These are phyloP conservation scores for Pandemis cinnamomeana DNA, from an alignment of 2,888 invertebrate species.

Conservation along the genomic window DNA sequence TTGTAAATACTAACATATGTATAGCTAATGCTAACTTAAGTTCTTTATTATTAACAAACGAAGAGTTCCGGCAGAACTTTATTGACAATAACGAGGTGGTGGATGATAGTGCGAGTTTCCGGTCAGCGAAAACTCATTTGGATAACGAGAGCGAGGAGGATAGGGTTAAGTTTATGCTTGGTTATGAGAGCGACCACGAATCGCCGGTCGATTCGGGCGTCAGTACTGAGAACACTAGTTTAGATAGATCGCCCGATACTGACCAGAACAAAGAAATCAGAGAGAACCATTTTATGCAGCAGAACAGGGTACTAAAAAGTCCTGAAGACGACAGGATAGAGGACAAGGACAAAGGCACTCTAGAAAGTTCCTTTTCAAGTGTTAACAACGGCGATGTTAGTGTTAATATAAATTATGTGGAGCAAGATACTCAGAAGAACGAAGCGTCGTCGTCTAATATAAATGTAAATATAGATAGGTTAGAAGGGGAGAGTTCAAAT, in stretches of 20 bases:
- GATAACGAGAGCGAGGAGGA: conserved; percentile 62
- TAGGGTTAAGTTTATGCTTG: conserved; percentile 77
- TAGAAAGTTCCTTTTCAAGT: conserved; percentile 74
- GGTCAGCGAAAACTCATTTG: conserved; percentile 67
- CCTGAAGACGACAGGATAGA: conserved; percentile 57
- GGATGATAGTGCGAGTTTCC: conserved; percentile 68
- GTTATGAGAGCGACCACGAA: conserved; percentile 80
- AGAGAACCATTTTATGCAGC: conserved; percentile 71
- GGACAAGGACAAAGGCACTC: conserved; percentile 53
- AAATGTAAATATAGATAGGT: conserved; percentile 59
- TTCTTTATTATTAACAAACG: conserved; percentile 82
- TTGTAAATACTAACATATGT: conserved; percentile 82
- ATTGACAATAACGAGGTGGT: conserved; percentile 56
- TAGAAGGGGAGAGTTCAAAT: conserved; percentile 59
- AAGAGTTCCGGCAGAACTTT: conserved; percentile 72
- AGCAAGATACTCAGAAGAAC: conserved; percentile 68
- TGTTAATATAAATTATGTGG: conserved; percentile 74
- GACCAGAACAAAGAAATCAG: conserved; percentile 74
- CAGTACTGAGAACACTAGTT: conserved; percentile 89
- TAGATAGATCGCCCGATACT: conserved; percentile 86
- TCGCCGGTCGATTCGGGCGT: conserved; percentile 87
- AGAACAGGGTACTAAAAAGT: conserved; percentile 75
- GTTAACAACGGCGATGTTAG: conserved; percentile 55
- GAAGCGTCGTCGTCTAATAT: conserved; percentile 71
- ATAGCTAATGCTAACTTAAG: conserved; percentile 87